Conservation (phyloP, 2,797 vertebrate species). For the Poliocrania exsul region DNA sequence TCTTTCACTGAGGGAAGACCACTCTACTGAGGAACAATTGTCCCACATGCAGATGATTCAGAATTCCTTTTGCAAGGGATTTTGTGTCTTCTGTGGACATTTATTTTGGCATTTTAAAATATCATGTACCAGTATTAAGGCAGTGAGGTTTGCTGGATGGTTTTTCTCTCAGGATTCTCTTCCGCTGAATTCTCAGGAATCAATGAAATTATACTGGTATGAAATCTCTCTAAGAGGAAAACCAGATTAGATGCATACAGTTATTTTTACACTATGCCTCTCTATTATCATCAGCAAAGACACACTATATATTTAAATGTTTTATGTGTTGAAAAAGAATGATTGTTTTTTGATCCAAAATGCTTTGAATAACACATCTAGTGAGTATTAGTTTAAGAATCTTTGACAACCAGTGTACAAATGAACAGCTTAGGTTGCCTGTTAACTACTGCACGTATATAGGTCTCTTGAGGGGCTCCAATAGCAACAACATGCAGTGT, state of each 20-base stretch:
- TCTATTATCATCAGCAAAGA: not conserved
- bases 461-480: not conserved
- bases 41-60: conserved; percentile 8
- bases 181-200: not conserved
- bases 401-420: not conserved
- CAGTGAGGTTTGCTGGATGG: not conserved
- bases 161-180: not conserved
- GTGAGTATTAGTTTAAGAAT: not conserved
- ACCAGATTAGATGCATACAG: not conserved
- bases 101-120: conserved; percentile 24
- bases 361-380: not conserved
- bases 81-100: conserved; percentile 32
- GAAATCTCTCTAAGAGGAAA: not conserved
- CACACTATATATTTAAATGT: not conserved
- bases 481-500: not conserved
- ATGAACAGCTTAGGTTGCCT: not conserved
- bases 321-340: not conserved
- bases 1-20: conserved; percentile 35
- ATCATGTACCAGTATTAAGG: not conserved
- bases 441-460: not conserved
- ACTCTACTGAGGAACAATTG: conserved; percentile 32
- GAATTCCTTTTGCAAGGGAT: conserved; percentile 12
- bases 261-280: not conserved
- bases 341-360: fast-evolving
- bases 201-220: not conserved